Evolutionary conservation across 2,888 invertebrate species (phyloP), one percentile per base, ranked within the genome.

Genomic region (Andrena camellia): DNA sequence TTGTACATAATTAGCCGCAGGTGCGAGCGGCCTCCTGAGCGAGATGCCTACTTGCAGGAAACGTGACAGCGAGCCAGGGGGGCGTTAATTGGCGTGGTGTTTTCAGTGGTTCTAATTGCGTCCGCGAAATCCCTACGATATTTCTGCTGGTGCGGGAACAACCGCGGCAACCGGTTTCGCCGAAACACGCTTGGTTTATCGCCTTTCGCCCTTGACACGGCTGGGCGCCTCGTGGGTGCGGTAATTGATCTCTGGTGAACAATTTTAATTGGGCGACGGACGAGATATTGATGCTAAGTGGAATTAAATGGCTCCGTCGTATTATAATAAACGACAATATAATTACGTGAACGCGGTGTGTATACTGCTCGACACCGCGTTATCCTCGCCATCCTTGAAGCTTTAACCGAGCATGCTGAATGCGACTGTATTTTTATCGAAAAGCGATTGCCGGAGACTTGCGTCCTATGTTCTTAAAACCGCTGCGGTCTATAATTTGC

Each of bases 21-120:
- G 76, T 79, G 74, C 31, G 64, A 67, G 67, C 35, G 42, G 5
- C 42, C 59, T 35, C 60, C 68, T 74, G 60, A 42, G 26, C 72
- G 69, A 60, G 59, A 31, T 5, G 17, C 42, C 42, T 70, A 60
- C 63, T 69, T 78, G 77, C 59, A 73, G 75, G 48, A 78, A 78
- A 73, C 72, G 77, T 64, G 78, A 81, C 75, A 33, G 73, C 23
- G 29, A 35, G 13, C 50, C 57, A 57, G 20, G 26, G 23, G 23
- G 69, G 81, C 62, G 81, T 80, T 87, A 88, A 86, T 87, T 88
- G 79, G 71, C 68, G 81, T 75, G 63, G 76, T 76, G 62, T 86
- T 86, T 81, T 78, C 73, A 79, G 57, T 52, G 68, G 57, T 72
- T 57, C 75, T 81, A 86, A 86, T 86, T 86, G 59, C 79, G 74